These are phyloP conservation scores for Ariolimax columbianus DNA, from an alignment of 2,888 invertebrate genomes.

Conservation along the genomic window DNA sequence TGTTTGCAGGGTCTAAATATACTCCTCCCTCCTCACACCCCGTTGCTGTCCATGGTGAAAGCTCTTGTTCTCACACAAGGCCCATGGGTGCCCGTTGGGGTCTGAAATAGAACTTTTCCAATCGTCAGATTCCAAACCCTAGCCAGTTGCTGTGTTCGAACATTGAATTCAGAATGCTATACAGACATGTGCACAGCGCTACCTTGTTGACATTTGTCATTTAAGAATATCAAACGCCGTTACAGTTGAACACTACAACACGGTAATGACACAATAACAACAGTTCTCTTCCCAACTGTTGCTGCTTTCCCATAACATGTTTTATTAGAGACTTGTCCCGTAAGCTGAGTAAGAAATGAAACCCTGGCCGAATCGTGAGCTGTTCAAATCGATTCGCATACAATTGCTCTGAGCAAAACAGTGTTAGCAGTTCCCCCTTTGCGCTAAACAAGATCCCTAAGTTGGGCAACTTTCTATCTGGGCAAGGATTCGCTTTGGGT, in stretches of 20 bases:
- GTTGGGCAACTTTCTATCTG: not conserved
- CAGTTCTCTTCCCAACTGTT: not conserved
- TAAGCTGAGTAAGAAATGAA: not conserved
- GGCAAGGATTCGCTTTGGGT: too few species aligned
- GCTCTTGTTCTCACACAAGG: slow-evolving; percentile 29
- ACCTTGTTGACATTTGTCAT: not conserved
- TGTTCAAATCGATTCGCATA: not conserved
- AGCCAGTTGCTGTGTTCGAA: not conserved
- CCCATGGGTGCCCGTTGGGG: not conserved
- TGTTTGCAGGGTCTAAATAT: slow-evolving; percentile 44
- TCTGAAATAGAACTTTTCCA: slow-evolving; percentile 10
- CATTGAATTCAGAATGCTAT: not conserved
- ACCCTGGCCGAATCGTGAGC: not conserved
- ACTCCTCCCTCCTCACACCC: not conserved
- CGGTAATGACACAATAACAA: not conserved
- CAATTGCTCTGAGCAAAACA: slow-evolving; percentile 11
- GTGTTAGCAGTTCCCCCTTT: not conserved
- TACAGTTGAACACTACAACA: not conserved
- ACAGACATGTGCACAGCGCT: not conserved
- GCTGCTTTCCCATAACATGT: not conserved
- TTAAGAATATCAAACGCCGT: not conserved
- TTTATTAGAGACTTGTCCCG: not conserved
- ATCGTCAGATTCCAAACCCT: not conserved
- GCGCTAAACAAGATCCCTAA: not conserved
- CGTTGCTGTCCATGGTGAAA: not conserved